Base-by-base conservation (phyloP, 2,113 vertebrate genomes). In the Leptobrachium leishanense region DNA sequence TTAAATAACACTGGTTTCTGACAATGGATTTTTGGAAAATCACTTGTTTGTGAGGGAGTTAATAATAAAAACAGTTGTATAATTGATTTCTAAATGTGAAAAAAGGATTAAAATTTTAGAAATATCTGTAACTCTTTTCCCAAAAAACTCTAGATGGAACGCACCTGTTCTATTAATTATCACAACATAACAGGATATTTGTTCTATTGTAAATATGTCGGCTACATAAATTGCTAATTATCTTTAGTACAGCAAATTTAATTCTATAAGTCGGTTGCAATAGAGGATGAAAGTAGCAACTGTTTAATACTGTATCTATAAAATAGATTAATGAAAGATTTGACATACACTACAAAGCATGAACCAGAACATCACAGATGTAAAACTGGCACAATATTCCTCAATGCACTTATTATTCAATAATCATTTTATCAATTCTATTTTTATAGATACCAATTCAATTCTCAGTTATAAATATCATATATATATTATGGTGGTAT, bases 141-240 rank as follows among this genome's bases (percentile, higher is more conserved):
- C 75, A 62, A 20, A 43, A 70, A 20, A 77, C 50, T 15, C 9
- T n/a, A 68, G 39, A 13, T 63, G 54, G 70, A 70, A 42, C 46
- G 67, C 67, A 70, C 75, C 67, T 77, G 66, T 77, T 77, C 54
- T 63, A 70, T 77, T 77, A 69, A 70, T 77, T 70, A 77, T 59
- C 11, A 31, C 57, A 62, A 55, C 42, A 70, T 62, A 15, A 46
- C 2, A 44, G 62, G 39, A 10, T 12, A 44, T 44, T 77, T 70
- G 50, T 68, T 40, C 11, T 55, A 40, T 46, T 39, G 66, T 65
- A 53, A 76, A 53, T 68, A 44, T 59, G n/a, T 46, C 69, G 43
- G 42, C 67, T 70, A 10, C 67, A 77, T 63, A 2, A 77, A 40
- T 77, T 70, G 42, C 11, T 70, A 77, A 77, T 77, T 20, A 63